phyloP scores from a whole-genome alignment of 2,113 vertebrate genomes.

The Marmota monax region DNA sequence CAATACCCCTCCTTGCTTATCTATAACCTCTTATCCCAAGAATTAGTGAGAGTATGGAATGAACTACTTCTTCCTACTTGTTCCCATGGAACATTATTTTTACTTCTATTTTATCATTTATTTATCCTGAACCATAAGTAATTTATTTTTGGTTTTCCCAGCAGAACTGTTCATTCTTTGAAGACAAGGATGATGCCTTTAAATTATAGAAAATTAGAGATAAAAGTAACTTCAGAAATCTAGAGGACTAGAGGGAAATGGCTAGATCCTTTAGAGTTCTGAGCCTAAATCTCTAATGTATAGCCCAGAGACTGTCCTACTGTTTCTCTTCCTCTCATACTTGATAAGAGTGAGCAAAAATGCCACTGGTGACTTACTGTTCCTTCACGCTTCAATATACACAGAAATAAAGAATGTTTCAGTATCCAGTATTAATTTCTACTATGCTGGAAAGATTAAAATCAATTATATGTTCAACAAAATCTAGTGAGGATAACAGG shows the following conservation, averaged over 20 bases:
- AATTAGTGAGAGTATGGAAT: not conserved
- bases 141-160: not conserved
- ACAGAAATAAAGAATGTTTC: not conserved
- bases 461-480: not conserved
- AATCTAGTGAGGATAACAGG: not conserved
- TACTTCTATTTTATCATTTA: not conserved
- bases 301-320: not conserved
- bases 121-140: not conserved
- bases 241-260: not conserved
- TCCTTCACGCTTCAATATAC: not conserved
- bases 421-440: not conserved
- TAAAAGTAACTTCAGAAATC: not conserved
- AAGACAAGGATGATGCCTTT: not conserved
- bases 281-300: not conserved
- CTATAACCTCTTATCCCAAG: not conserved
- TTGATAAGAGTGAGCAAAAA: not conserved
- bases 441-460: not conserved
- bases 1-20: not conserved
- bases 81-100: not conserved
- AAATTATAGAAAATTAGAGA: not conserved
- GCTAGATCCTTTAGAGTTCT: not conserved
- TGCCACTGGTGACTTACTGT: not conserved
- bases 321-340: not conserved
- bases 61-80: not conserved
- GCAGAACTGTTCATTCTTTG: not conserved